A percentile compares a stretch with the other conserved stretches of the same genome.
Evolutionary conservation across 1,140 invertebrate species (phyloP).

Genomic region (Microplitis mediator): DNA sequence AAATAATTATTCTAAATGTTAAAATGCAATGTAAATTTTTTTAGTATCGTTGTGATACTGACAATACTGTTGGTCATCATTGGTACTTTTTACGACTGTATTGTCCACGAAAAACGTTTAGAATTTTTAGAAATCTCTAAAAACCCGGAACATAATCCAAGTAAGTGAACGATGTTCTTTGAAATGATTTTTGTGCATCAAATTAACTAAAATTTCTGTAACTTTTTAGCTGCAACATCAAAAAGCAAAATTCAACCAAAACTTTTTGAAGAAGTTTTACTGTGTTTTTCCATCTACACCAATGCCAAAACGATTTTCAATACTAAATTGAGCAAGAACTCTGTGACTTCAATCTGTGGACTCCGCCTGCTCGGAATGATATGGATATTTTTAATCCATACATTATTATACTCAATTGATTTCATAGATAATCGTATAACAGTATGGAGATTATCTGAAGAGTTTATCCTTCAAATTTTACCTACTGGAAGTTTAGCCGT

Average conservation of each 20-base stretch:
- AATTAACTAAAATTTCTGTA: neutral
- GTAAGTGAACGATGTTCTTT: neutral
- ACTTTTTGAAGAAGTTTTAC: neutral
- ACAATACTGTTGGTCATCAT: slow-evolving; percentile 30
- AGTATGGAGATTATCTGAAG: slow-evolving; percentile 45
- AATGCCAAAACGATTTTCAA: neutral
- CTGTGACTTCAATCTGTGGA: slow-evolving; percentile 51
- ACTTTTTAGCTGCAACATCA: neutral
- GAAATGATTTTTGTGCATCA: too few species aligned
- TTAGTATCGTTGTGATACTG: slow-evolving; percentile 24
- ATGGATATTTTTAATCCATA: slow-evolving; percentile 59
- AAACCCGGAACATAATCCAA: neutral
- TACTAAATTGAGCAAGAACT: slow-evolving; percentile 27
- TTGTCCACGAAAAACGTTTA: slow-evolving; percentile 39
- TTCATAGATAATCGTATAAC: slow-evolving; percentile 46
- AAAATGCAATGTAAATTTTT: neutral
- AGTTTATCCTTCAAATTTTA: slow-evolving; percentile 48
- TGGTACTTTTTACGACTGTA: slow-evolving; percentile 48
- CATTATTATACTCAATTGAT: slow-evolving; percentile 46
- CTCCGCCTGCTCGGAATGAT: slow-evolving; percentile 58
- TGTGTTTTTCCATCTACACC: neutral
- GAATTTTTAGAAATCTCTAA: neutral
- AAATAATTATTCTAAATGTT: neutral
- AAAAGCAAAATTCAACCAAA: neutral
- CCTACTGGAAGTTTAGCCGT: slow-evolving; percentile 58